Evolutionary conservation across 2,888 invertebrate species (phyloP), one percentile per base, ranked within the genome.

Genomic region (Campoplex capitator): DNA sequence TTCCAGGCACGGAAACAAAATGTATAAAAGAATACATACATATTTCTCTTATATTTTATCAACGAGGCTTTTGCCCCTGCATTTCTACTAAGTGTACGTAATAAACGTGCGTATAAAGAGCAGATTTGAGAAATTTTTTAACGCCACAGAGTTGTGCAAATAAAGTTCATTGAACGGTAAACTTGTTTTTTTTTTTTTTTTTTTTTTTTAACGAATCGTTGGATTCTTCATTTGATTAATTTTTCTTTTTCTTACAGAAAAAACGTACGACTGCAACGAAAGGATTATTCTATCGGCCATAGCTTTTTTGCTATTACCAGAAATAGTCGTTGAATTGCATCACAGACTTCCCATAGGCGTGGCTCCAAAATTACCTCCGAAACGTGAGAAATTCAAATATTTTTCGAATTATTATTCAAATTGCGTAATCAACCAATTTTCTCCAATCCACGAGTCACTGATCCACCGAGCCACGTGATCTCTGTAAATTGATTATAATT

Each of bases 271-370:
- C 54, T 92, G 92, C 83, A 93, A 92, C 35, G 93, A 94, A 80
- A 91, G 92, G 87, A 91, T 94, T 35, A 91, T 94, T 56, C 82
- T 94, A 79, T 92, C 94, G n/a, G 91, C 91, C 0, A 94, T 94
- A 45, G 93, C 93, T 56, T 92, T 93, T 75, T 88, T 94, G 65
- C 91, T 93, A 13, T 87, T 94, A 45, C 93, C 94, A n/a, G 92
- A 92, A 78, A 88, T 91, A 4, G 85, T 94, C 3, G 42, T 90
- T 1, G 91, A 93, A 87, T 87, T 94, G 18, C 90, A 94, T 62
- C 88, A 90, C 67, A 90, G 92, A 87, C 83, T 94, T 28, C 93
- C 93, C 1, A 86, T 91, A 51, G 70, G 92, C 9, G 80, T 62
- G 67, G 48, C 79, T 35, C 89, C 90, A 56, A 80, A 87, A 76